These are phyloP conservation scores for Coilia nasus DNA, from an alignment of 2,797 vertebrate species.

Conservation along the genomic window DNA sequence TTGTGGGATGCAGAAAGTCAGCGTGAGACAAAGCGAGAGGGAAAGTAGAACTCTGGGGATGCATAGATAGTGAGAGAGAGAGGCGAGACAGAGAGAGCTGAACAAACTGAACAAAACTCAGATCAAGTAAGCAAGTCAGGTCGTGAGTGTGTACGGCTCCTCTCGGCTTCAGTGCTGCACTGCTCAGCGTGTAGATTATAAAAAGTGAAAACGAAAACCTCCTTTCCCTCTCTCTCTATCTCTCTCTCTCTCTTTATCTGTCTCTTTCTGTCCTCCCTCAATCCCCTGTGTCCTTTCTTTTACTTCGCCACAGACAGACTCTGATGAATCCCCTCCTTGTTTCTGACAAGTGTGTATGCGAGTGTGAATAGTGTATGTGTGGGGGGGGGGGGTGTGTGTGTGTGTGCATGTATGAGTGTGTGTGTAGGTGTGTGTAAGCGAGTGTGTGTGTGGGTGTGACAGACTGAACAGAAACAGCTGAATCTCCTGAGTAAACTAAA, in stretches of 20 bases:
- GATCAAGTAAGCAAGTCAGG: not conserved
- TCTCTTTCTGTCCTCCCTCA: conserved; percentile 13
- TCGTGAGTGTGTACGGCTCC: not conserved
- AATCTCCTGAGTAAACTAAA: conserved; percentile 21
- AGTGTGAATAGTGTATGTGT: not conserved
- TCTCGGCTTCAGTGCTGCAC: not conserved
- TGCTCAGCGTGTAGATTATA: not conserved
- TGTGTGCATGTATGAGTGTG: not conserved
- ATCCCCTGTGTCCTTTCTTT: not conserved
- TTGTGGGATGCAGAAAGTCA: not conserved
- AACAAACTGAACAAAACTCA: conserved; percentile 12
- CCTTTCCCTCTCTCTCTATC: conserved; percentile 12
- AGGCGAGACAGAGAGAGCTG: not conserved
- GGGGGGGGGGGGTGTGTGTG: not conserved
- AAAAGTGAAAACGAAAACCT: not conserved
- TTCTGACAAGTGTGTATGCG: conserved; percentile 28
- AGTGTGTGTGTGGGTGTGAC: not conserved
- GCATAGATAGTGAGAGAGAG: too few relatives aligned
- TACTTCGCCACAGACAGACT: not conserved
- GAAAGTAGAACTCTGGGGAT: not conserved
- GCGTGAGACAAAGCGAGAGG: not conserved
- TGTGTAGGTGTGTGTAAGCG: not conserved
- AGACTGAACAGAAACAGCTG: conserved; percentile 29
- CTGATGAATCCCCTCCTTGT: conserved; percentile 34
- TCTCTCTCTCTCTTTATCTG: conserved; percentile 16